Conservation (phyloP, 2,888 invertebrate genomes). For the Leptopilina drosophilae region DNA sequence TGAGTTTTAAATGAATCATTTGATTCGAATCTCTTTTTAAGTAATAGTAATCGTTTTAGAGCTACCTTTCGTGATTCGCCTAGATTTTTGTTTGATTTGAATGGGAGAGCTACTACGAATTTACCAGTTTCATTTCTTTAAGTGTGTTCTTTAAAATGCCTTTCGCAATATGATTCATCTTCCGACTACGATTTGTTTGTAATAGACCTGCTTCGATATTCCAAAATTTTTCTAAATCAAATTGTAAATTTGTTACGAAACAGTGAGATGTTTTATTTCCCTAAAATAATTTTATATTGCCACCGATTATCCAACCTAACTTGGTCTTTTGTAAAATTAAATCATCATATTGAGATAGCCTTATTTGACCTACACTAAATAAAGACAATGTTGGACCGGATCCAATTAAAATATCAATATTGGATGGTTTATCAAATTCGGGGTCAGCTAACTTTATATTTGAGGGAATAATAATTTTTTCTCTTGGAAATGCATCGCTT, state of each 20-base stretch:
- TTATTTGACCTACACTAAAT: slow-evolving; percentile 51
- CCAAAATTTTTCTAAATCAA: slow-evolving; percentile 53
- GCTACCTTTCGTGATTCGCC: slow-evolving; percentile 46
- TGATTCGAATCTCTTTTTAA: slow-evolving; percentile 44
- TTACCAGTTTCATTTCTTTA: slow-evolving; percentile 47
- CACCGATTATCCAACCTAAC: slow-evolving; percentile 53
- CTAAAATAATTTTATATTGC: background rate
- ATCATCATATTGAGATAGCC: slow-evolving; percentile 41
- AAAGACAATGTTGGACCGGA: slow-evolving; percentile 49
- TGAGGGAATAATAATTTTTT: slow-evolving; percentile 41
- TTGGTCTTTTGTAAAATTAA: slow-evolving; percentile 53
- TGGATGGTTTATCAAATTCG: slow-evolving; percentile 45
- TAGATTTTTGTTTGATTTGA: slow-evolving; percentile 35
- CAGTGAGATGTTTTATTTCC: background rate
- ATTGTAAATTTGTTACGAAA: slow-evolving; percentile 34
- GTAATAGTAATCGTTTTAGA: slow-evolving; percentile 37
- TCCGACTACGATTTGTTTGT: no score
- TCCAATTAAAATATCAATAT: slow-evolving; percentile 49
- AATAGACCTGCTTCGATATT: no score
- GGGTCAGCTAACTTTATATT: slow-evolving; percentile 53
- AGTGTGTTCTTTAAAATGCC: slow-evolving; percentile 44
- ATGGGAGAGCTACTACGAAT: slow-evolving; percentile 55
- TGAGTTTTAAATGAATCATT: slow-evolving; percentile 33
- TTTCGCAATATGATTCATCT: slow-evolving; percentile 50
- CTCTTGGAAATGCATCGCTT: slow-evolving; percentile 6